Conservation (phyloP, 2,888 invertebrate genomes). For the Gerosis bhagava region DNA sequence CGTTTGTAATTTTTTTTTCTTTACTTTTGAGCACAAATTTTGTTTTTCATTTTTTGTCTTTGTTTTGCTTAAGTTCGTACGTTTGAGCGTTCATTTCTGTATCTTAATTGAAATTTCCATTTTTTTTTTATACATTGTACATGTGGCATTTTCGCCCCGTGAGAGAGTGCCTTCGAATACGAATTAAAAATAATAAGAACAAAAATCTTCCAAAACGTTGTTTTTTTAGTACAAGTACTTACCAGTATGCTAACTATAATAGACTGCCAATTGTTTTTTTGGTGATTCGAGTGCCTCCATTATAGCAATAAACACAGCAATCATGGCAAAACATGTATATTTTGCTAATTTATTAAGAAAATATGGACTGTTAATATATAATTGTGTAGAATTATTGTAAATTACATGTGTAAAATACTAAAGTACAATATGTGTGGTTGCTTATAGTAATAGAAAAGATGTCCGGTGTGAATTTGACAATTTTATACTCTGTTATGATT, state of each 20-base stretch:
- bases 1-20: slow-evolving; percentile 10
- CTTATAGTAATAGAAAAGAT: slow-evolving; percentile 33
- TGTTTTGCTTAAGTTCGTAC: too few species aligned
- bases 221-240: slow-evolving; percentile 25
- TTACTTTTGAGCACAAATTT: slow-evolving; percentile 24
- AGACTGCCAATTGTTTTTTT: slow-evolving; percentile 15
- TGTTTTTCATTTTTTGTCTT: background rate
- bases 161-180: slow-evolving; percentile 64
- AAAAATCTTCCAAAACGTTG: slow-evolving; percentile 28
- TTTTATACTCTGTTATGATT: slow-evolving; percentile 25
- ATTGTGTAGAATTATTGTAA: slow-evolving; percentile 60
- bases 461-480: slow-evolving; percentile 39
- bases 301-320: slow-evolving; percentile 39
- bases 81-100: too few species aligned
- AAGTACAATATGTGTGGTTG: slow-evolving; percentile 63
- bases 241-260: slow-evolving; percentile 17
- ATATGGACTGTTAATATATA: slow-evolving; percentile 67
- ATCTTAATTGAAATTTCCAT: too few species aligned
- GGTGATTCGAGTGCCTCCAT: slow-evolving; percentile 16
- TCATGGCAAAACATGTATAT: slow-evolving; percentile 52
- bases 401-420: slow-evolving; percentile 60
- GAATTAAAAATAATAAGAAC: slow-evolving; percentile 39
- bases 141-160: slow-evolving; percentile 52
- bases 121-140: slow-evolving; percentile 7
- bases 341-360: slow-evolving; percentile 39